Percentiles rank a stretch among this genome's conserved stretches.
These are phyloP conservation scores for Hydropsyche tenuis DNA, from an alignment of 1,140 invertebrate genomes.

Conservation along the genomic window DNA sequence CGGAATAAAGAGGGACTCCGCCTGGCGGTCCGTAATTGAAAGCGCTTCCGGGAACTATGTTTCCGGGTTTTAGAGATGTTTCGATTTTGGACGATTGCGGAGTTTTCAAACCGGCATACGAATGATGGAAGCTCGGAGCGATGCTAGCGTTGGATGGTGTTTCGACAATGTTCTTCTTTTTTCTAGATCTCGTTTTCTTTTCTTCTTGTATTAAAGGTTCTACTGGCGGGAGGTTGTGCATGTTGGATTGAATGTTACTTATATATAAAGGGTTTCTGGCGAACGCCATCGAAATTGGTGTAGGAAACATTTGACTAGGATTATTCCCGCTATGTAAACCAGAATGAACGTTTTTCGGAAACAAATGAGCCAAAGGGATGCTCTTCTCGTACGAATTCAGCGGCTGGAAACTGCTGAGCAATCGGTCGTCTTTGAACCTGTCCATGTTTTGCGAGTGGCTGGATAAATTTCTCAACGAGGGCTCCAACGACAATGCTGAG, in stretches of 20 bases:
- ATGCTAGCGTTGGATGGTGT: not conserved
- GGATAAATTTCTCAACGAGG: conserved; percentile 61
- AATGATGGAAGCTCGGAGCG: conserved; percentile 29
- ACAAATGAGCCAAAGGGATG: conserved; percentile 62
- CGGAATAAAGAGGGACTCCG: conserved; percentile 61
- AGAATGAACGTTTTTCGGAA: conserved; percentile 58
- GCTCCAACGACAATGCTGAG: conserved; percentile 55
- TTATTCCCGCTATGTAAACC: conserved; percentile 31
- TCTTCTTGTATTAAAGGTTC: conserved; percentile 43
- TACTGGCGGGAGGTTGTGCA: conserved; percentile 53
- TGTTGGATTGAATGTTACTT: conserved; percentile 53
- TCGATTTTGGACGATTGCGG: conserved; percentile 61
- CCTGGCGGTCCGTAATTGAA: conserved; percentile 72
- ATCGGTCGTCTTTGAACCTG: conserved; percentile 65
- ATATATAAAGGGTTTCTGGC: conserved; percentile 48
- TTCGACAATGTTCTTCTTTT: conserved; percentile 37
- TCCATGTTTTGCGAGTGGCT: conserved; percentile 69
- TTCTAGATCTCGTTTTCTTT: conserved; percentile 42
- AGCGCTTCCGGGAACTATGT: conserved; percentile 71
- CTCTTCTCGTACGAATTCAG: conserved; percentile 59
- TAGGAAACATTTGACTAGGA: conserved; percentile 35
- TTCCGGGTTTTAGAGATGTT: conserved; percentile 64
- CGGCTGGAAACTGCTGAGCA: conserved; percentile 56
- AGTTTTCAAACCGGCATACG: conserved; percentile 36
- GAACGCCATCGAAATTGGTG: conserved; percentile 37